phyloP scores from a whole-genome alignment of 2,113 vertebrate species.

The Scomber japonicus region DNA sequence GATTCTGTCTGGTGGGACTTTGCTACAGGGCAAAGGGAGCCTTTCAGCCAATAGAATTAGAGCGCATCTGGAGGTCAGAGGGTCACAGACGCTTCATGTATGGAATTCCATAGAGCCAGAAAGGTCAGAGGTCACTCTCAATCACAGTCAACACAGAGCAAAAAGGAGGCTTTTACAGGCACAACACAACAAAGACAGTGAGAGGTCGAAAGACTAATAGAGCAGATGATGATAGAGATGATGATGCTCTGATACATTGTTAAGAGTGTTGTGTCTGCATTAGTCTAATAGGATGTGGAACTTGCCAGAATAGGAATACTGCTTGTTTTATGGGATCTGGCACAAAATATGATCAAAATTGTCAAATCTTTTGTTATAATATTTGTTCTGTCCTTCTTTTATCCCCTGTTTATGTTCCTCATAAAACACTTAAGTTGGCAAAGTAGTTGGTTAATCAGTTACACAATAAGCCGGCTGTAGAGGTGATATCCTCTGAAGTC shows the following conservation, averaged over 20 bases:
- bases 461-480: neutral
- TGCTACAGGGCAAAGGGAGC: slow-evolving; percentile 64
- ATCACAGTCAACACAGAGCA: slow-evolving; percentile 73
- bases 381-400: neutral
- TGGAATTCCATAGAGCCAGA: slow-evolving; percentile 79
- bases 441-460: neutral
- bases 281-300: neutral
- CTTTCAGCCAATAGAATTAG: slow-evolving; percentile 78
- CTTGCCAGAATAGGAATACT: neutral
- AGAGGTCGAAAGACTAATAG: slow-evolving; percentile 41
- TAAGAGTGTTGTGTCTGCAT: neutral
- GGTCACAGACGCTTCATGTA: slow-evolving; percentile 77
- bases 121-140: slow-evolving; percentile 74
- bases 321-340: neutral
- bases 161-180: slow-evolving; percentile 46
- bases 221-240: neutral
- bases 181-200: slow-evolving; percentile 61
- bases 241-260: neutral
- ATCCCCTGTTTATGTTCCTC: neutral
- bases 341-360: neutral
- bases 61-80: slow-evolving; percentile 61
- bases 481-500: neutral
- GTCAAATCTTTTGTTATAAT: neutral
- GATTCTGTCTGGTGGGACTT: slow-evolving; percentile 72
- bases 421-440: neutral